Percentiles rank a stretch among this genome's conserved stretches.
phyloP scores from a whole-genome alignment of 2,113 vertebrate species.

The Phalacrocorax pelagicus region DNA sequence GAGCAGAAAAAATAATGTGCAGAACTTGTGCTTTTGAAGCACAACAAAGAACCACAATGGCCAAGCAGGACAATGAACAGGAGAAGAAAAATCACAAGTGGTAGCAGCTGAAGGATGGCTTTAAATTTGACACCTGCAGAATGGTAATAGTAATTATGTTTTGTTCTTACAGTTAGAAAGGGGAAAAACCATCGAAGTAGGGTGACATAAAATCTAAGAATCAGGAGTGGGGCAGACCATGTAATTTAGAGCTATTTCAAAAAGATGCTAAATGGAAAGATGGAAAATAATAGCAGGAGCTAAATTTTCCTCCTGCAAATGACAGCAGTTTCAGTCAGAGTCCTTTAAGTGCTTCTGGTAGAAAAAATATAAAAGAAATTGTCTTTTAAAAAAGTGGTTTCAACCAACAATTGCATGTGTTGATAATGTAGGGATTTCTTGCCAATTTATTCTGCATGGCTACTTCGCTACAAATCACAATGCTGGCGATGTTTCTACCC shows the following conservation, averaged over 20 bases:
- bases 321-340: constrained; percentile 52
- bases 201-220: constrained; percentile 59
- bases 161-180: constrained; percentile 38
- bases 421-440: constrained; percentile 52
- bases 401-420: constrained; percentile 15
- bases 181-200: neutral
- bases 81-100: constrained; percentile 54
- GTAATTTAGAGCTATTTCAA: constrained; percentile 59
- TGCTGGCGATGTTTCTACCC: neutral
- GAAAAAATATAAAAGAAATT: constrained; percentile 33
- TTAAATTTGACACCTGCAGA: constrained; percentile 40
- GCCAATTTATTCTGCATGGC: constrained; percentile 3
- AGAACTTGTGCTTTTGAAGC: constrained; percentile 38
- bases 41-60: constrained; percentile 54
- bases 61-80: constrained; percentile 40
- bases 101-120: constrained; percentile 24
- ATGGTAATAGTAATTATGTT: constrained; percentile 51
- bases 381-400: constrained; percentile 3
- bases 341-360: constrained; percentile 53
- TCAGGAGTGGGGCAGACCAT: constrained; percentile 11
- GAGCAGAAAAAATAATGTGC: constrained; percentile 11
- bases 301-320: constrained; percentile 58
- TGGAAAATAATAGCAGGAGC: constrained; percentile 60
- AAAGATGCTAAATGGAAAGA: constrained; percentile 54
- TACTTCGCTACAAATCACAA: neutral